Conservation (phyloP, 92 coral and sea anemone species). For the Parazoanthus swiftii region DNA sequence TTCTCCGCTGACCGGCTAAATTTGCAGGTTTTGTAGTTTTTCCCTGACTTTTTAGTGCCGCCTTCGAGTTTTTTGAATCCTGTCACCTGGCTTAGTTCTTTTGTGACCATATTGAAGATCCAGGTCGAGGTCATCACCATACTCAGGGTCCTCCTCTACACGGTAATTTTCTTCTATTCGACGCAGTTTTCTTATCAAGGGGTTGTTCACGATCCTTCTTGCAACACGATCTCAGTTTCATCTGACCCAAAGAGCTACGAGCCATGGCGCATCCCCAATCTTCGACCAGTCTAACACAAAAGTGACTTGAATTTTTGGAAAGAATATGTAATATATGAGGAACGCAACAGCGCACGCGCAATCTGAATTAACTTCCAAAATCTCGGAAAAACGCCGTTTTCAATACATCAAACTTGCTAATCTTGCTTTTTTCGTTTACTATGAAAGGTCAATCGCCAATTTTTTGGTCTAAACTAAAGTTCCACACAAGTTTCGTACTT, state of each 20-base stretch:
- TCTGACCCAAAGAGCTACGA: not conserved
- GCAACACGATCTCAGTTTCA: not conserved
- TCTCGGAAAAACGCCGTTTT: too few species aligned
- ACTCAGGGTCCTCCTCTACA: not conserved
- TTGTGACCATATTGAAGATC: not conserved
- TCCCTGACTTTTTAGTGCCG: not conserved
- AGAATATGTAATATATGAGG: too few species aligned
- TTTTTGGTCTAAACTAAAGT: too few species aligned
- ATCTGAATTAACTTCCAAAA: too few species aligned
- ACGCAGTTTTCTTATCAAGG: conserved; percentile 2
- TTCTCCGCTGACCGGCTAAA: not conserved
- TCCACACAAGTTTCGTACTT: too few species aligned
- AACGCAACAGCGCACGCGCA: too few species aligned
- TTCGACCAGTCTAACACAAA: too few species aligned
- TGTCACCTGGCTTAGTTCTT: not conserved
- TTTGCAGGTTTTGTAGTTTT: not conserved
- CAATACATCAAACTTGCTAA: too few species aligned
- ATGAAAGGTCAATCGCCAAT: too few species aligned
- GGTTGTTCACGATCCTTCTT: conserved; percentile 7
- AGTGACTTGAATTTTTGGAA: too few species aligned
- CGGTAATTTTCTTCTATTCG: not conserved
- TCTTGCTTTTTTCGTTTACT: too few species aligned
- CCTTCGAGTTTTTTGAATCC: not conserved
- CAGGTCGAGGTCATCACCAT: not conserved
- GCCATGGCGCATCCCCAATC: not conserved